These are phyloP conservation scores for Melipona quadrifasciata DNA, from an alignment of 1,140 invertebrate genomes.

Conservation along the genomic window DNA sequence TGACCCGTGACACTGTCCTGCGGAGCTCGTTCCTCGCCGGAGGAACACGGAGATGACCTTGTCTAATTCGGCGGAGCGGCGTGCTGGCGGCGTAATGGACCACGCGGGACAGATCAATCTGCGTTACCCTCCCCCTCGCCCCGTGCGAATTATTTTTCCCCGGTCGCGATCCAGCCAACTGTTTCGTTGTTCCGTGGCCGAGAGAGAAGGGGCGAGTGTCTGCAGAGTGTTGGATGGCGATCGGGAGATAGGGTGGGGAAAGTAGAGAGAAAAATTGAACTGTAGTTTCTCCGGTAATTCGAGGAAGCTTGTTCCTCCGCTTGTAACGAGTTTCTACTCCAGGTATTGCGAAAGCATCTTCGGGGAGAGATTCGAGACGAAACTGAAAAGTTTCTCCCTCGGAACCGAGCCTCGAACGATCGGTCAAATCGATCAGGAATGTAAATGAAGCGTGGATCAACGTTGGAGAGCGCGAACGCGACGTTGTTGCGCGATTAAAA, in stretches of 20 bases:
- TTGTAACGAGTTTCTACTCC: background rate
- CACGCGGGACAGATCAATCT: slow-evolving; percentile 63
- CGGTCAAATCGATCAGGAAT: no score
- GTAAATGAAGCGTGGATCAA: no score
- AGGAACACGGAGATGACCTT: background rate
- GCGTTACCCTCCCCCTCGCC: slow-evolving; percentile 44
- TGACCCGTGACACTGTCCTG: background rate
- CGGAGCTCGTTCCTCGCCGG: background rate
- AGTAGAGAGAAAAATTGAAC: background rate
- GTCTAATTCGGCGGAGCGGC: slow-evolving; percentile 62
- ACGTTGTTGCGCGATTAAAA: no score
- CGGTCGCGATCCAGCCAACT: background rate
- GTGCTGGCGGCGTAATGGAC: slow-evolving; percentile 64
- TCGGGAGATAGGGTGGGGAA: background rate
- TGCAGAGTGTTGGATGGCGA: background rate
- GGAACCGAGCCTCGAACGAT: no score
- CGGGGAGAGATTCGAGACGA: background rate
- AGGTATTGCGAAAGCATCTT: background rate
- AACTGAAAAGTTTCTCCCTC: background rate
- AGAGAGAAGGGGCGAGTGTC: background rate
- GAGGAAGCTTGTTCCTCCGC: background rate
- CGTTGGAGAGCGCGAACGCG: no score
- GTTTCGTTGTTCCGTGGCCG: background rate
- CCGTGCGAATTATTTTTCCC: slow-evolving; percentile 61
- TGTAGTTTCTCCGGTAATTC: no score